Conservation (phyloP, 2,888 invertebrate genomes). For the Melieria omissa region DNA sequence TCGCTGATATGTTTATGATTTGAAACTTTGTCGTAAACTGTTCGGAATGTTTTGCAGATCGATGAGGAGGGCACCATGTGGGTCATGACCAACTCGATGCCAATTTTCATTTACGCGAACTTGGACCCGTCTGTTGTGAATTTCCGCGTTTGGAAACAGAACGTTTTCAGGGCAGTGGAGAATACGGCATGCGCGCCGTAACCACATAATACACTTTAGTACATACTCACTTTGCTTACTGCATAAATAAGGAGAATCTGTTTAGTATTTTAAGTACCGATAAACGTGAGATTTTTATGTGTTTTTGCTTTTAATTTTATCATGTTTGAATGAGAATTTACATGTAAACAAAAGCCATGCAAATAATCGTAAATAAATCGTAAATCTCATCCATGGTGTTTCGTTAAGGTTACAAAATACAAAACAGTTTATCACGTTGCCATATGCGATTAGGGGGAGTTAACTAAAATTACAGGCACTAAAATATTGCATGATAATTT, state of each 20-base stretch:
- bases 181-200: conserved; percentile 66
- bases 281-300: neutral
- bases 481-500: conserved; percentile 61
- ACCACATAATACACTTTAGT: neutral
- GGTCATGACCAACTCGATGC: conserved; percentile 76
- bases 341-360: conserved; percentile 8
- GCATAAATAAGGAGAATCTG: neutral
- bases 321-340: conserved; percentile 8
- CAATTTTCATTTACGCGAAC: conserved; percentile 73
- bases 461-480: conserved; percentile 59
- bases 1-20: neutral
- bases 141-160: conserved; percentile 72
- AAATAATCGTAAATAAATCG: conserved; percentile 23
- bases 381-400: conserved; percentile 16
- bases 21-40: neutral
- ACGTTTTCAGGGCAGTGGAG: conserved; percentile 62
- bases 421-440: conserved; percentile 30
- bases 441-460: conserved; percentile 21
- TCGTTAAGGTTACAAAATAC: conserved; percentile 18
- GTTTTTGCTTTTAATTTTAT: conserved; percentile 8
- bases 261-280: neutral
- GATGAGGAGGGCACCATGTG: conserved; percentile 74
- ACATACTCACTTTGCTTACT: neutral
- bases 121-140: conserved; percentile 73
- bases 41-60: conserved; percentile 64